Percentiles rank a stretch among this genome's conserved stretches.
phyloP scores from a whole-genome alignment of 2,113 vertebrate species.

The Podarcis raffonei region DNA sequence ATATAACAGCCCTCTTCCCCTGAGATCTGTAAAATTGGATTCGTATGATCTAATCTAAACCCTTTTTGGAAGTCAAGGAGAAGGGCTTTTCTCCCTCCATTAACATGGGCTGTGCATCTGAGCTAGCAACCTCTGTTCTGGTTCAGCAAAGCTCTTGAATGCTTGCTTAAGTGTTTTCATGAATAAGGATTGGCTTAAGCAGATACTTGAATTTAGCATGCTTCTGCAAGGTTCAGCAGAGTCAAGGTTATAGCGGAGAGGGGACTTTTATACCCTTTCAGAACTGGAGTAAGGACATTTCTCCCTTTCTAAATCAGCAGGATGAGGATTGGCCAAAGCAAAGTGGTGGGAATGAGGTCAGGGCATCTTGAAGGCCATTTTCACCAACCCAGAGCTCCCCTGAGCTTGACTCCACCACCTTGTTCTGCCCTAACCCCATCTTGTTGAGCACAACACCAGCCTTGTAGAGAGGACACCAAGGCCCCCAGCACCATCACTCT shows the following conservation, averaged over 20 bases:
- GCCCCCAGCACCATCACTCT: too few relatives aligned
- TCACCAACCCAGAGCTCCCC: too few relatives aligned
- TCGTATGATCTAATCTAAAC: constrained; percentile 16
- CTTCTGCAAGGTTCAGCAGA: background rate
- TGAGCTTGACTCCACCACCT: too few relatives aligned
- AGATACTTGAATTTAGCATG: background rate
- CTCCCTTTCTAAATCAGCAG: too few relatives aligned
- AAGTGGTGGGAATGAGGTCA: background rate
- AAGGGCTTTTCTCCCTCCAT: background rate
- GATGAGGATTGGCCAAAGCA: background rate
- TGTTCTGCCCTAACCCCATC: too few relatives aligned
- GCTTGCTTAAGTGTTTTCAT: background rate
- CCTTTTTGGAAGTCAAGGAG: constrained; percentile 3
- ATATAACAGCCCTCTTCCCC: constrained; percentile 5
- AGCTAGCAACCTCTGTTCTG: background rate
- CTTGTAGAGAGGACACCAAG: too few relatives aligned
- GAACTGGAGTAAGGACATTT: background rate
- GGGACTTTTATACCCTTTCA: background rate
- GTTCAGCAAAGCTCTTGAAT: background rate
- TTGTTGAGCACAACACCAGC: too few relatives aligned
- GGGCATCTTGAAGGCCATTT: too few relatives aligned
- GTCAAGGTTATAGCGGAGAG: background rate
- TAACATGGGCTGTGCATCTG: background rate
- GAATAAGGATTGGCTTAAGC: constrained; percentile 3
- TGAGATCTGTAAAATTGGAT: constrained; percentile 16